A percentile compares a stretch with the other conserved stretches of the same genome.
These are phyloP conservation scores for Thunnus maccoyii DNA, from an alignment of 2,113 vertebrate genomes.

Conservation along the genomic window DNA sequence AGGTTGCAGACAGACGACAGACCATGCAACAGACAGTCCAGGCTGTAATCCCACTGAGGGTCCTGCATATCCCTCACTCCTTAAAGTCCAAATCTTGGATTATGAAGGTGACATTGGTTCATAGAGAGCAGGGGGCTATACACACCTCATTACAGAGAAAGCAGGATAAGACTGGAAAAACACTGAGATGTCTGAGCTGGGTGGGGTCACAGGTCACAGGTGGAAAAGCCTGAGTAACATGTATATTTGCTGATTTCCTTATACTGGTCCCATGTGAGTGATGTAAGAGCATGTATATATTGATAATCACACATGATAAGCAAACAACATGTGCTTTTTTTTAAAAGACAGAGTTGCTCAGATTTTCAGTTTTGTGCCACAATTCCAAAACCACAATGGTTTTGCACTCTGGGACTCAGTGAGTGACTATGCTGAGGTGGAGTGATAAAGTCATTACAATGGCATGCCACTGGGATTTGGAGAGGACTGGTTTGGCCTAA, in stretches of 20 bases:
- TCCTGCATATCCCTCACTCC: slow-evolving; percentile 36
- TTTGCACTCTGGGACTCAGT: slow-evolving; percentile 8
- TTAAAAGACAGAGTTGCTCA: not conserved
- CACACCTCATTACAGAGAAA: slow-evolving; percentile 74
- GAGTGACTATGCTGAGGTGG: slow-evolving; percentile 12
- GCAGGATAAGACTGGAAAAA: slow-evolving; percentile 66
- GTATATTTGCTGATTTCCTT: slow-evolving; percentile 12
- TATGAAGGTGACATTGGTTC: slow-evolving; percentile 70
- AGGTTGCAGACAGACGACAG: slow-evolving; percentile 72
- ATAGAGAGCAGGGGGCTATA: slow-evolving; percentile 54
- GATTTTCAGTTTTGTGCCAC: not conserved
- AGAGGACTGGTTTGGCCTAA: slow-evolving; percentile 62
- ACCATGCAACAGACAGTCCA: slow-evolving; percentile 64
- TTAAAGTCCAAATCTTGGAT: slow-evolving; percentile 63
- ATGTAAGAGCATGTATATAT: not conserved
- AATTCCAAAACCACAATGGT: not conserved
- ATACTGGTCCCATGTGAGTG: not conserved
- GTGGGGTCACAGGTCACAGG: slow-evolving; percentile 33
- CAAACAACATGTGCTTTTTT: not conserved
- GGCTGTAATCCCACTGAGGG: slow-evolving; percentile 65
- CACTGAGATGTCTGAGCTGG: slow-evolving; percentile 57
- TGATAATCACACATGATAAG: not conserved
- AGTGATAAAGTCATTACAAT: slow-evolving; percentile 61
- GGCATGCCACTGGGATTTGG: slow-evolving; percentile 61
- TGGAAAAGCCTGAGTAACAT: not conserved